Conservation (phyloP, 2,888 invertebrate genomes). For the Fabriciana adippe region DNA sequence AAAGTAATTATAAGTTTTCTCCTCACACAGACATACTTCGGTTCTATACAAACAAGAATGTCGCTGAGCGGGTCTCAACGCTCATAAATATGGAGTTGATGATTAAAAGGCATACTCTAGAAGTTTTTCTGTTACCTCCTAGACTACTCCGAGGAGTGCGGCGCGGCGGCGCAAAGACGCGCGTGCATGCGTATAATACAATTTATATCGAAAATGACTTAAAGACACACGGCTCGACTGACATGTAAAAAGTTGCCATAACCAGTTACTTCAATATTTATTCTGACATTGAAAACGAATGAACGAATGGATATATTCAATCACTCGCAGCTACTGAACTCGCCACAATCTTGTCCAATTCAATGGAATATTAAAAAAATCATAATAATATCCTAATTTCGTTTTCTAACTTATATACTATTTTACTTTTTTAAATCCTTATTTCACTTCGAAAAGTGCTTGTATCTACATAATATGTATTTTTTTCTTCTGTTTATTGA, state of each 20-base stretch:
- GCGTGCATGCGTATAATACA: conserved; percentile 33
- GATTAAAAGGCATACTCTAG: conserved; percentile 64
- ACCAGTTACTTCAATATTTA: conserved; percentile 29
- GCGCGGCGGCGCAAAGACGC: conserved; percentile 21
- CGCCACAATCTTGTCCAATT: conserved; percentile 17
- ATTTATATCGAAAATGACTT: conserved; percentile 27
- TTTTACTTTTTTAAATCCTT: not conserved
- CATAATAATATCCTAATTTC: not conserved
- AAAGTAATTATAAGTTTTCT: conserved; percentile 41
- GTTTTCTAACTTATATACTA: not conserved
- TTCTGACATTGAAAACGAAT: conserved; percentile 33
- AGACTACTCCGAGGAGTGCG: conserved; percentile 29
- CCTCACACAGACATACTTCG: conserved; percentile 38
- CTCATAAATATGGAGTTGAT: conserved; percentile 76
- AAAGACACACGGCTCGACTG: conserved; percentile 11
- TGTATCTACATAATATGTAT: too few relatives aligned
- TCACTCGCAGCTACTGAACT: conserved; percentile 11
- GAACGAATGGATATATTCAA: conserved; percentile 33
- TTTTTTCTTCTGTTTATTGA: too few relatives aligned
- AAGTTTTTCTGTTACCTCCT: conserved; percentile 59
- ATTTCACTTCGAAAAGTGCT: too few relatives aligned
- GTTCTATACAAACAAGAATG: conserved; percentile 66
- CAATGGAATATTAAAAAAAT: conserved; percentile 10
- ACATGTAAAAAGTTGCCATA: conserved; percentile 26
- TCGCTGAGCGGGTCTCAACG: conserved; percentile 58